Evolutionary conservation across 2,888 invertebrate species (phyloP).

Genomic region (Callyntrura guangdongensis): DNA sequence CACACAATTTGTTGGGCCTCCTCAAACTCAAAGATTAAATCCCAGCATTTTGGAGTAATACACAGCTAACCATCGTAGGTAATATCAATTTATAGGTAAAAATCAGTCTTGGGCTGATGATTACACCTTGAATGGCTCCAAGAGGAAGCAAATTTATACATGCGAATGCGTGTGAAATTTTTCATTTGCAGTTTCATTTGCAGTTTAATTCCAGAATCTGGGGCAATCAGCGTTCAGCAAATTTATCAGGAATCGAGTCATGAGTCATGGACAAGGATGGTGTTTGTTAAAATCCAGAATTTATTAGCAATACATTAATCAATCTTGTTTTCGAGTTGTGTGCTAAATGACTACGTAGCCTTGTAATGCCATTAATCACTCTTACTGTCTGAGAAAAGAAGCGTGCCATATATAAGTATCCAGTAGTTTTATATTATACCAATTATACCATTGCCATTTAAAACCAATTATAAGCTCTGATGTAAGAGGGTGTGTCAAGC

Average conservation of each 20-base stretch:
- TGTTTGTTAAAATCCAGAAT: too few relatives aligned
- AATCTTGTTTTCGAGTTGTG: too few relatives aligned
- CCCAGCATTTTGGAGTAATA: too few relatives aligned
- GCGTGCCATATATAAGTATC: conserved; percentile 13
- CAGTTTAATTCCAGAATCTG: not conserved
- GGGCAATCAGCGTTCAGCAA: too few relatives aligned
- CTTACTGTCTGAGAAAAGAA: not conserved
- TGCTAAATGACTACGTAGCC: not conserved
- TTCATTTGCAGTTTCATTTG: not conserved
- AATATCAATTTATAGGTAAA: not conserved
- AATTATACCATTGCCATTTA: not conserved
- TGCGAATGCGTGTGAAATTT: not conserved
- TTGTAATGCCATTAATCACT: not conserved
- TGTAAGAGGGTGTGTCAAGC: conserved; percentile 23
- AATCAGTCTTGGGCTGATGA: not conserved
- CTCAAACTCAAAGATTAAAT: not conserved
- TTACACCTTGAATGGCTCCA: not conserved
- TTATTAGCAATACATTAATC: too few relatives aligned
- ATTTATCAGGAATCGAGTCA: too few relatives aligned
- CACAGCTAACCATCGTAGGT: too few relatives aligned
- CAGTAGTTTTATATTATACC: not conserved
- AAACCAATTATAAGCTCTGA: conserved; percentile 14
- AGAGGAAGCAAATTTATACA: not conserved
- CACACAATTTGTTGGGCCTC: too few relatives aligned
- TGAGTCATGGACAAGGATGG: too few relatives aligned